Percentiles rank a stretch among this genome's conserved stretches.
These are phyloP conservation scores for Nephrotoma flavescens DNA, from an alignment of 2,888 invertebrate species.

Conservation along the genomic window DNA sequence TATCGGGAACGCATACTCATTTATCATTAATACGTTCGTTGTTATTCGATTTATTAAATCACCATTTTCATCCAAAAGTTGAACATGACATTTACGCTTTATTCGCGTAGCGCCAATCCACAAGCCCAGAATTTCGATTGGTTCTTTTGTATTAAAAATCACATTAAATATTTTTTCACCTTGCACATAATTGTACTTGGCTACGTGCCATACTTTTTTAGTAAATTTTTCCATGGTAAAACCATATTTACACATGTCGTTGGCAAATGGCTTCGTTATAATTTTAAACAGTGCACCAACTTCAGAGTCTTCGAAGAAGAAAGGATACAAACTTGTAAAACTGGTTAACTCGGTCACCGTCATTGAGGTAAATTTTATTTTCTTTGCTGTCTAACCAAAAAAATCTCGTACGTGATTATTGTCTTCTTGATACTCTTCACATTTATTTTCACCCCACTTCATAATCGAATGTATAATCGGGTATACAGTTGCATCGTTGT, in stretches of 20 bases:
- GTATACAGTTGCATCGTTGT: neutral
- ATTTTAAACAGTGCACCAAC: neutral
- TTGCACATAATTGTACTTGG: neutral
- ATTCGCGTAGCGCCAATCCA: neutral
- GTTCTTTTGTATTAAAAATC: neutral
- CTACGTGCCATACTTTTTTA: neutral
- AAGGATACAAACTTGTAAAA: neutral
- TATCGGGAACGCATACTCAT: neutral
- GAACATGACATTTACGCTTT: neutral
- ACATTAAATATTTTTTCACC: neutral
- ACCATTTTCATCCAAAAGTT: neutral
- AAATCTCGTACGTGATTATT: neutral
- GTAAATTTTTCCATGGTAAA: neutral
- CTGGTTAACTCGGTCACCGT: neutral
- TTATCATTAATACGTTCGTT: neutral
- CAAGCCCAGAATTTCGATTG: neutral
- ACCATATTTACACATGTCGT: neutral
- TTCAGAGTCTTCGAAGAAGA: neutral
- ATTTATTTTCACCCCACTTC: neutral
- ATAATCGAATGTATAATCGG: neutral
- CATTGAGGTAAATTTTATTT: neutral
- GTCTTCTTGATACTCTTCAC: neutral
- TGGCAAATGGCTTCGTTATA: neutral
- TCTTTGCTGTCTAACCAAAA: neutral
- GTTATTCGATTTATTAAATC: neutral